Evolutionary conservation across 2,888 invertebrate genomes (phyloP), one percentile per base, ranked within the genome.

Genomic region (Caenorhabditis angaria): DNA sequence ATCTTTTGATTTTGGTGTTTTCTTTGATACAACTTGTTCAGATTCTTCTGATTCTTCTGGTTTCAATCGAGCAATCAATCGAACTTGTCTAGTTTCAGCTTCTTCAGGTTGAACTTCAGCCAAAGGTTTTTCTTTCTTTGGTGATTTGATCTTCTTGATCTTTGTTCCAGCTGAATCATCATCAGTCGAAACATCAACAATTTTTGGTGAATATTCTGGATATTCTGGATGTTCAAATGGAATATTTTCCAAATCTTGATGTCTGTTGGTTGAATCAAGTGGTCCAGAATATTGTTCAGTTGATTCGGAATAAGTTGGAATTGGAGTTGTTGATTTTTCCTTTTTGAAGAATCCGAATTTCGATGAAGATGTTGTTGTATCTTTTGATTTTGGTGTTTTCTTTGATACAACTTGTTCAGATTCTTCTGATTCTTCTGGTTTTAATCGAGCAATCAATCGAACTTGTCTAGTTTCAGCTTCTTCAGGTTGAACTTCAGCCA

Each of bases 221-320:
- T n/a, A 65, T 66, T 24, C 48, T 28, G 1, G 8, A 27, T 47
- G 47, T 20, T 70, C 67, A 14, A 73, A 28, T 22, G 64, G 58
- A 6, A 74, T 32, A 25, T 61, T 66, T 10, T 69, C 72, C 20
- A 71, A 53, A 10, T 79, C 79, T 6, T 63, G 51, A 20, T 57
- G 20, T 8, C 59, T 60, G 1, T 27, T 55, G 20, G 62, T 61
- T 18, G 55, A 47, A 14, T 75, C 68, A 4, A 72, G 60, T 22
- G 63, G 61, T 5, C 77, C 76, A 25, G 53, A 29, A 25, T 66
- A 74, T n/a, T 62, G 53, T 14, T 62, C 63, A 12, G 55, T 20
- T 20, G 47, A 14, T 25, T 24, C 25, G 8, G 64, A 56, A n/a
- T 65, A 58, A 10, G 47, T 22, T 20, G 57, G 51, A 24, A n/a